Evolutionary conservation across 2,113 vertebrate species (phyloP).

Genomic region (Hyaena hyaena): DNA sequence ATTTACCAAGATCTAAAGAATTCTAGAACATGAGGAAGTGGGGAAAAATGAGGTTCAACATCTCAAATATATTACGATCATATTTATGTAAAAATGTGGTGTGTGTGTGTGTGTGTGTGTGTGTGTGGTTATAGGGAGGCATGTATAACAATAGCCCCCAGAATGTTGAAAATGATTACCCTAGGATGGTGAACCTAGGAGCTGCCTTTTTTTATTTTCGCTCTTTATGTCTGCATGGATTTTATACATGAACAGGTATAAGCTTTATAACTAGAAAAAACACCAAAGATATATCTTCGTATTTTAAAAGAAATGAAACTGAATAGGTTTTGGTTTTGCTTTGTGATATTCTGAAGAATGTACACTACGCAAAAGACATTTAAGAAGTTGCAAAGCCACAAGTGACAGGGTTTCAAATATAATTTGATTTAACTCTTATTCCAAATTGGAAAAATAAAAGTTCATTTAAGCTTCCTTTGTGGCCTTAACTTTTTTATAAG

Average conservation of each 20-base stretch:
- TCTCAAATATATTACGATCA: background rate
- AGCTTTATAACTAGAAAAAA: background rate
- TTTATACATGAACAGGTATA: background rate
- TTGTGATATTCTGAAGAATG: background rate
- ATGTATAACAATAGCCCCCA: background rate
- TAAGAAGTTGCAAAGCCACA: background rate
- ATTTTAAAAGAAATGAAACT: slow-evolving; percentile 2
- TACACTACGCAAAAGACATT: background rate
- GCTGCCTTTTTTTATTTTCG: background rate
- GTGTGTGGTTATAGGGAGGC: background rate
- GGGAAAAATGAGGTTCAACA: background rate
- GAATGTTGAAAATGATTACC: background rate
- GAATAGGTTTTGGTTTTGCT: background rate
- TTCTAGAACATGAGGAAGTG: background rate
- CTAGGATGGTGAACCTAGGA: background rate
- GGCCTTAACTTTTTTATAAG: background rate
- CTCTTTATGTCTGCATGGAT: slow-evolving; percentile 2
- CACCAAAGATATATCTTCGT: background rate
- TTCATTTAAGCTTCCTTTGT: background rate
- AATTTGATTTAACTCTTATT: slow-evolving; percentile 34
- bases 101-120: background rate
- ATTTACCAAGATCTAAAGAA: background rate
- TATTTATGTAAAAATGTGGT: background rate
- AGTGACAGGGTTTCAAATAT: background rate
- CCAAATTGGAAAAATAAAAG: slow-evolving; percentile 20